These are phyloP conservation scores for Valencia hispanica DNA, from an alignment of 2,797 vertebrate species.

Conservation along the genomic window DNA sequence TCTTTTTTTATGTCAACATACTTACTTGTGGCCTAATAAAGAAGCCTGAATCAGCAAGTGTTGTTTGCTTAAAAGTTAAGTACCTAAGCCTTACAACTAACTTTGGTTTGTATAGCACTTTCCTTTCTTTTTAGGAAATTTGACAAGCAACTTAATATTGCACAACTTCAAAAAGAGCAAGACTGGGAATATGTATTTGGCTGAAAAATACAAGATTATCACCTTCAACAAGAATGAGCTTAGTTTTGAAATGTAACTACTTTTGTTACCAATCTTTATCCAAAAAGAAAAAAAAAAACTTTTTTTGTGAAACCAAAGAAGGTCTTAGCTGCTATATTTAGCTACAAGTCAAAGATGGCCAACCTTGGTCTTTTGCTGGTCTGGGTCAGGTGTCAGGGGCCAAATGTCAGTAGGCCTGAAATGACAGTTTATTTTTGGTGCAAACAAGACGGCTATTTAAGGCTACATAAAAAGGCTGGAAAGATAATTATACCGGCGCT, in stretches of 20 bases:
- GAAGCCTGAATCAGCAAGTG: not conserved
- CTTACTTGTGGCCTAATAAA: not conserved
- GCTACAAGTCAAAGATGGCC: constrained; percentile 55
- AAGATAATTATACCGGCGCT: constrained; percentile 78
- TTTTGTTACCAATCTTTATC: not conserved
- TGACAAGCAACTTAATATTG: too few species aligned
- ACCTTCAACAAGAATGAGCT: not conserved
- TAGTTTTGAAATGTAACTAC: not conserved
- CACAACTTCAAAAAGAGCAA: not conserved
- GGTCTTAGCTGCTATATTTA: constrained; percentile 64
- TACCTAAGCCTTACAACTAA: not conserved
- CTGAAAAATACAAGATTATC: not conserved
- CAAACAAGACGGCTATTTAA: constrained; percentile 81
- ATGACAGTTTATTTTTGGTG: constrained; percentile 83
- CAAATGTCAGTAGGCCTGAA: constrained; percentile 65
- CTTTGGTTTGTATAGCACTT: not conserved
- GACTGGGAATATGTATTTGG: not conserved
- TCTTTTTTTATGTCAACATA: not conserved
- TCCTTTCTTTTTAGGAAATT: not conserved
- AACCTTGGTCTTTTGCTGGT: constrained; percentile 54
- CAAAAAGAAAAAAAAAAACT: not conserved
- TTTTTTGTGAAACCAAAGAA: constrained; percentile 55
- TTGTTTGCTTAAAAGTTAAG: not conserved
- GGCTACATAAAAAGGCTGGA: constrained; percentile 76
- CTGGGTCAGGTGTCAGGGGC: constrained; percentile 64